Evolutionary conservation across 2,888 invertebrate species (phyloP).

Genomic region (Acholoe squamosa): DNA sequence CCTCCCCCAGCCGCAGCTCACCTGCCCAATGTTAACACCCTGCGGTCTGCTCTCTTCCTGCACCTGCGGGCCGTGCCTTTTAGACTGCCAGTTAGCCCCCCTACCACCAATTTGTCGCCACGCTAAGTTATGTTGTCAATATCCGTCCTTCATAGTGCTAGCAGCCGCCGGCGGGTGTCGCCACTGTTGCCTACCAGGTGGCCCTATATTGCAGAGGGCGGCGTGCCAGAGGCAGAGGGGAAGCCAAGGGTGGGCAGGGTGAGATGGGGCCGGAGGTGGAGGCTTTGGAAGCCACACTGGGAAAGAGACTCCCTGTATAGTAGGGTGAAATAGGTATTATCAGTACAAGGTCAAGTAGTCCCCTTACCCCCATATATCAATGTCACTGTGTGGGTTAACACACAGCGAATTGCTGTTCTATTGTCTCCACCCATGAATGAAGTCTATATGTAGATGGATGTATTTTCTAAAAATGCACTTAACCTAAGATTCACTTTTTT

Average conservation of each 20-base stretch:
- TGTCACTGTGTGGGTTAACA: no score
- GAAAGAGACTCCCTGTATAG: no score
- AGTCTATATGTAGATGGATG: no score
- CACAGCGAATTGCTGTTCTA: no score
- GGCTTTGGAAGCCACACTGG: not conserved
- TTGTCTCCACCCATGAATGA: no score
- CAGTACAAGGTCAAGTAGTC: no score
- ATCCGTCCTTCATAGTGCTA: not conserved
- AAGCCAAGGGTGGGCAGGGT: not conserved
- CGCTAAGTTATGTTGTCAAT: slow-evolving; percentile 6
- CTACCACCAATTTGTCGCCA: not conserved
- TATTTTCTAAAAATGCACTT: no score
- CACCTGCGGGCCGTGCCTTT: not conserved
- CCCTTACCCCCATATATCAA: no score
- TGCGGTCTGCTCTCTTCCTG: not conserved
- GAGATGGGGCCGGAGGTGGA: not conserved
- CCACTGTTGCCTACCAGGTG: slow-evolving; percentile 11
- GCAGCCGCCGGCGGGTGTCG: not conserved
- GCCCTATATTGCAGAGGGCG: not conserved
- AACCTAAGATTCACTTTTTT: no score
- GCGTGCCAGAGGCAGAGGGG: not conserved
- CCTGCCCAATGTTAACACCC: not conserved
- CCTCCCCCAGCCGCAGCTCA: not conserved
- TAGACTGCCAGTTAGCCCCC: not conserved
- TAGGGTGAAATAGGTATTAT: no score